Evolutionary conservation across 2,113 vertebrate species (phyloP).

Genomic region (Gavialis gangeticus): DNA sequence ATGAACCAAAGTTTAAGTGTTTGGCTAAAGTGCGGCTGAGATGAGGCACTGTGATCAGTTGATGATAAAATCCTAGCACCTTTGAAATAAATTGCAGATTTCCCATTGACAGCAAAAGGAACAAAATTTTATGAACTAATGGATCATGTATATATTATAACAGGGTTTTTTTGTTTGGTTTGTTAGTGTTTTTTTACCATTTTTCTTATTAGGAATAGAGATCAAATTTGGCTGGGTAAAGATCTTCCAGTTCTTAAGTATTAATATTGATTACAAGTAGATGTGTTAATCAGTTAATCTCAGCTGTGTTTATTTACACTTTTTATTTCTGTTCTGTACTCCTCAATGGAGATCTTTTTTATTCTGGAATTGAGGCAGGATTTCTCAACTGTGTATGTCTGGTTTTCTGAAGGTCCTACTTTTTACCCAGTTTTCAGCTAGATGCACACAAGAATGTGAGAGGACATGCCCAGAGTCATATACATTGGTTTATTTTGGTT

Average conservation of each 20-base stretch:
- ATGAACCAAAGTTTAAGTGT: not conserved
- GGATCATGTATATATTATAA: not conserved
- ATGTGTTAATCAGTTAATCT: slow-evolving; percentile 53
- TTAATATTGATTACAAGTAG: slow-evolving; percentile 52
- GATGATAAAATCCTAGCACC: not conserved
- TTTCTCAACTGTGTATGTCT: slow-evolving; percentile 70
- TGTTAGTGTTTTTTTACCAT: too few relatives aligned
- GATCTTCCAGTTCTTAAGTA: not conserved
- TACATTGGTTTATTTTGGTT: slow-evolving; percentile 9
- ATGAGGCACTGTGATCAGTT: not conserved
- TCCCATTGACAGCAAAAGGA: not conserved
- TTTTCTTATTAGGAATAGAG: not conserved
- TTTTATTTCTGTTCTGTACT: slow-evolving; percentile 70
- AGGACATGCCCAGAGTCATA: slow-evolving; percentile 13
- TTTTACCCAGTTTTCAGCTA: slow-evolving; percentile 5
- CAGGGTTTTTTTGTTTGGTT: too few relatives aligned
- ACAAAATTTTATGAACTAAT: not conserved
- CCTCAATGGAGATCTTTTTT: slow-evolving; percentile 44
- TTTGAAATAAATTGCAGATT: not conserved
- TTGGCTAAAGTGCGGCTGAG: not conserved
- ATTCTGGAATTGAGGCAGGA: slow-evolving; percentile 10
- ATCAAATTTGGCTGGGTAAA: not conserved
- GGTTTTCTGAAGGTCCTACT: slow-evolving; percentile 59
- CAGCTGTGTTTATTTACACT: slow-evolving; percentile 49
- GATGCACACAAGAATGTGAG: slow-evolving; percentile 40